A percentile compares a stretch with the other conserved stretches of the same genome.
Conservation (phyloP, 2,888 invertebrate genomes). For the Elgonia sp. region DNA sequence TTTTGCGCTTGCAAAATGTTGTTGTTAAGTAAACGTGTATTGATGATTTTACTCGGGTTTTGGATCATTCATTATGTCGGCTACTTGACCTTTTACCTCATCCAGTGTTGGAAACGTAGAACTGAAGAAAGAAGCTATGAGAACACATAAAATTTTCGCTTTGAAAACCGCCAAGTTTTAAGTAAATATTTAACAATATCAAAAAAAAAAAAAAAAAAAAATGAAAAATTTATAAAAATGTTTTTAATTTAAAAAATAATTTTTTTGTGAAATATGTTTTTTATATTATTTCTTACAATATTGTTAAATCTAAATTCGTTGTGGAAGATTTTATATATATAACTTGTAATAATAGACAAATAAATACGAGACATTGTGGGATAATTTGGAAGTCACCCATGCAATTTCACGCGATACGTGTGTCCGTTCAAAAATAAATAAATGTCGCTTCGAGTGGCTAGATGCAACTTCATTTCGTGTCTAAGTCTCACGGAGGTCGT, state of each 20-base stretch:
- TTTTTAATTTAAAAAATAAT: no score
- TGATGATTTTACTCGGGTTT: slow-evolving; percentile 37
- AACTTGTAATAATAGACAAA: neutral
- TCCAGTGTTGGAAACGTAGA: slow-evolving; percentile 52
- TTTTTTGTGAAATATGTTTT: no score
- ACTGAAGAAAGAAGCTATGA: slow-evolving; percentile 3
- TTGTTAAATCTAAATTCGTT: no score
- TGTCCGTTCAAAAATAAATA: slow-evolving; percentile 40
- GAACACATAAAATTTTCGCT: slow-evolving; percentile 14
- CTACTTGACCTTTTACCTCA: slow-evolving; percentile 44
- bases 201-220: no score
- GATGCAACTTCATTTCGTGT: slow-evolving; percentile 27
- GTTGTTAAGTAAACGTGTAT: slow-evolving; percentile 5
- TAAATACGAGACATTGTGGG: no score
- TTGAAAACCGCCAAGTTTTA: neutral
- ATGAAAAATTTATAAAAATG: no score
- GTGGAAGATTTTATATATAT: no score
- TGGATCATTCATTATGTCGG: slow-evolving; percentile 56
- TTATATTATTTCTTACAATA: no score
- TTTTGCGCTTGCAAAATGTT: slow-evolving; percentile 42
- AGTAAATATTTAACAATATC: no score
- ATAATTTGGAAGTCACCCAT: slow-evolving; percentile 38
- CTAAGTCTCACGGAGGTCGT: slow-evolving; percentile 25
- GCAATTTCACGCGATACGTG: slow-evolving; percentile 19
- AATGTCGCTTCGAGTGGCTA: slow-evolving; percentile 13